These are phyloP conservation scores for Melieria omissa DNA, from an alignment of 2,888 invertebrate genomes.

Conservation along the genomic window DNA sequence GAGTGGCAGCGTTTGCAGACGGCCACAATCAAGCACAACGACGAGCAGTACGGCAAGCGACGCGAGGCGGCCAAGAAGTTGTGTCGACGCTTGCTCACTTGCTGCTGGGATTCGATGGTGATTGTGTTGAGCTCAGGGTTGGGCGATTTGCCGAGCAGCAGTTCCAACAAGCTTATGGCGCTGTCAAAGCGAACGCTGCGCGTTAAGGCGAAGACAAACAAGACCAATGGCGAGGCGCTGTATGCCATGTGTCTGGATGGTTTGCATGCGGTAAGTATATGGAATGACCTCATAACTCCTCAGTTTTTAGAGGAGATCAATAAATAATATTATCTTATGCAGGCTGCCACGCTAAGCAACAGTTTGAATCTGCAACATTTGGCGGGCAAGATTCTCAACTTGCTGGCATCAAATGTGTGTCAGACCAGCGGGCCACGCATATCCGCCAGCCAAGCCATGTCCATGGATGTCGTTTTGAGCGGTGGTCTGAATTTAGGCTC, in stretches of 20 bases:
- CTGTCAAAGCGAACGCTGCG: conserved; percentile 69
- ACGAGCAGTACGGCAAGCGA: conserved; percentile 75
- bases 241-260: conserved; percentile 90
- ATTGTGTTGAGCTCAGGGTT: conserved; percentile 85
- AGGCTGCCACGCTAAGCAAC: conserved; percentile 91
- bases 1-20: conserved; percentile 88
- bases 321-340: conserved; percentile 11
- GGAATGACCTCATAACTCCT: neutral
- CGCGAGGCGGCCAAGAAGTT: conserved; percentile 83
- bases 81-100: conserved; percentile 82
- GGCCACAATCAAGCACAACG: conserved; percentile 75
- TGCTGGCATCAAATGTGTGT: conserved; percentile 90
- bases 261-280: conserved; percentile 78
- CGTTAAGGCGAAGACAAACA: conserved; percentile 67
- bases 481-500: conserved; percentile 91
- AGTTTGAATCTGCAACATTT: conserved; percentile 87
- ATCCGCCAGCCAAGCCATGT: conserved; percentile 89
- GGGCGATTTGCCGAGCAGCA: conserved; percentile 68
- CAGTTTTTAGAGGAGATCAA: neutral
- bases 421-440: conserved; percentile 81
- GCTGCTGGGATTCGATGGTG: conserved; percentile 93
- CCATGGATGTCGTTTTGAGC: conserved; percentile 89
- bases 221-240: conserved; percentile 77
- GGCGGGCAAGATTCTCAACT: conserved; percentile 88
- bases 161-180: conserved; percentile 71